Percentiles rank a stretch among this genome's conserved stretches.
Conservation (phyloP, 1,140 invertebrate species). For the Drosophila bipectinata region DNA sequence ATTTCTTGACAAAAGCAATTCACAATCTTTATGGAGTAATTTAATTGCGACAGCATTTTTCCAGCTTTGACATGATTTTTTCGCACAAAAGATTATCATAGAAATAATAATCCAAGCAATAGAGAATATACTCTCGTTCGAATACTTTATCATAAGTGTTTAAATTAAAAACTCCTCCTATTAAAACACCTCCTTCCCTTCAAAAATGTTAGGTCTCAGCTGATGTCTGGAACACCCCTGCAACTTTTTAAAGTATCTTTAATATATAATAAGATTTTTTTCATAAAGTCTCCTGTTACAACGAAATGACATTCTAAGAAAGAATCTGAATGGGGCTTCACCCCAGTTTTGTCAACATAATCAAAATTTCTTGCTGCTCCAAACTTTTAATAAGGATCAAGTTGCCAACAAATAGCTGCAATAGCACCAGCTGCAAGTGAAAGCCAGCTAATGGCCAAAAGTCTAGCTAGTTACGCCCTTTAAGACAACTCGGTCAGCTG, state of each 20-base stretch:
- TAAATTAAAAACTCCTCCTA: too few relatives aligned
- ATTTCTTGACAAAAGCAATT: too few relatives aligned
- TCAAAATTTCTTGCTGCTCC: slow-evolving; percentile 43
- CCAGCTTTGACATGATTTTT: too few relatives aligned
- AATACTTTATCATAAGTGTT: too few relatives aligned
- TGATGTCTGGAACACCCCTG: too few relatives aligned
- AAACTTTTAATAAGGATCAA: slow-evolving; percentile 58
- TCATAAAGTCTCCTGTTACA: background rate
- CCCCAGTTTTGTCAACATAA: slow-evolving; percentile 55
- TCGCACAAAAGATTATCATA: too few relatives aligned
- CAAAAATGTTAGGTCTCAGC: too few relatives aligned
- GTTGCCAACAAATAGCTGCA: slow-evolving; percentile 34
- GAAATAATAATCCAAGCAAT: too few relatives aligned
- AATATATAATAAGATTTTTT: background rate
- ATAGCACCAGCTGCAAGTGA: slow-evolving; percentile 33
- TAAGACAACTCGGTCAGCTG: slow-evolving; percentile 7
- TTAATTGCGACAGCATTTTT: background rate
- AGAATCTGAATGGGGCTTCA: slow-evolving; percentile 22
- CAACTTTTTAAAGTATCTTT: background rate
- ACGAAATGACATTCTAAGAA: background rate
- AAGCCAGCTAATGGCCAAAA: slow-evolving; percentile 34
- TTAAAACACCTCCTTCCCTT: too few relatives aligned
- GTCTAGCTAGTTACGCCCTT: slow-evolving; percentile 3
- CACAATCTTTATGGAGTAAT: background rate
- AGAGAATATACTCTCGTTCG: too few relatives aligned